These are phyloP conservation scores for Syngnathoides biaculeatus DNA, from an alignment of 2,113 vertebrate genomes.

Conservation along the genomic window DNA sequence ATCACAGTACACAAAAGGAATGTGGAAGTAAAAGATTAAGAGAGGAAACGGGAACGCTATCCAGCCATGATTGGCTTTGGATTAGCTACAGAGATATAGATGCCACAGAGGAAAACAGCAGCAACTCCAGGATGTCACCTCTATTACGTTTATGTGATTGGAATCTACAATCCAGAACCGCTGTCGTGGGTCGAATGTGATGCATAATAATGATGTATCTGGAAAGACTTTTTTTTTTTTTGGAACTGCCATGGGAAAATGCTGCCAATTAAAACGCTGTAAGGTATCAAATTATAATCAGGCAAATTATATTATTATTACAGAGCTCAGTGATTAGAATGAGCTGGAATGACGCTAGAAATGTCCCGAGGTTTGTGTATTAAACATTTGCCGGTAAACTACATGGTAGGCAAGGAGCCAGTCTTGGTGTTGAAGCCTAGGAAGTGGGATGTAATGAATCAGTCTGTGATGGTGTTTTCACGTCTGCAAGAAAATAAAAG, in stretches of 20 bases:
- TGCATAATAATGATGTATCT: slow-evolving; percentile 16
- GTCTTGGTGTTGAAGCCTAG: slow-evolving; percentile 26
- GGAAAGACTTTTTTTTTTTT: not conserved
- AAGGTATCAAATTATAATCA: slow-evolving; percentile 4
- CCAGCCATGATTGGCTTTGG: slow-evolving; percentile 49
- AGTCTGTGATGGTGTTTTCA: slow-evolving; percentile 50
- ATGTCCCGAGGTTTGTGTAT: not conserved
- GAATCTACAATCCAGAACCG: slow-evolving; percentile 30
- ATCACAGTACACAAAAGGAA: slow-evolving; percentile 72
- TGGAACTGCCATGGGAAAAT: slow-evolving; percentile 11
- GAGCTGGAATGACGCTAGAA: slow-evolving; percentile 14
- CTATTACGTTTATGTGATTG: slow-evolving; percentile 54
- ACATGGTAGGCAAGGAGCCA: not conserved
- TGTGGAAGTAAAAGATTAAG: slow-evolving; percentile 62
- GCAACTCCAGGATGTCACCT: slow-evolving; percentile 47
- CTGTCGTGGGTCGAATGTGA: slow-evolving; percentile 16
- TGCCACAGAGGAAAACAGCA: slow-evolving; percentile 38
- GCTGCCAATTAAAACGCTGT: slow-evolving; percentile 16
- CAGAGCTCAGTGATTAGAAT: slow-evolving; percentile 5
- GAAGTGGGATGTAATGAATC: slow-evolving; percentile 47
- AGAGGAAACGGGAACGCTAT: slow-evolving; percentile 49
- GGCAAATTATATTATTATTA: slow-evolving; percentile 11
- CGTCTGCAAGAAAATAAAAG: slow-evolving; percentile 38
- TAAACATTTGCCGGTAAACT: not conserved
- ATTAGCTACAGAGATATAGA: slow-evolving; percentile 60